Percentiles rank a stretch among this genome's conserved stretches.
These are phyloP conservation scores for Rhinoraja longicauda DNA, from an alignment of 2,797 vertebrate genomes.

Conservation along the genomic window DNA sequence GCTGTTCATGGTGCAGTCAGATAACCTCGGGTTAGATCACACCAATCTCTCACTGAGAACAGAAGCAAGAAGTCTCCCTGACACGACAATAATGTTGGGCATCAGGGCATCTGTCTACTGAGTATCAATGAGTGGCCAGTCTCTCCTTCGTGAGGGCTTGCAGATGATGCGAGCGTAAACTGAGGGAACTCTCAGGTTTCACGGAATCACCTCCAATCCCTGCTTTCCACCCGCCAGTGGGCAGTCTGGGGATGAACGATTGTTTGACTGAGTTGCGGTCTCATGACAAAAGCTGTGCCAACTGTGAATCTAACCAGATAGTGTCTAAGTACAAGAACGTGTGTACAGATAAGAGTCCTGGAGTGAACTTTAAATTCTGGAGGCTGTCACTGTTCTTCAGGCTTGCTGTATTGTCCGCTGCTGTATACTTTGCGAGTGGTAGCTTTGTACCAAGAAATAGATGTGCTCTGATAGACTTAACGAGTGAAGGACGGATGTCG, in stretches of 20 bases:
- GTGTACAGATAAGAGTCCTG: neutral
- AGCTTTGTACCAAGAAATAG: neutral
- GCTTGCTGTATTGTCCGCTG: neutral
- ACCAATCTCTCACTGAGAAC: neutral
- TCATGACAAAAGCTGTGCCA: neutral
- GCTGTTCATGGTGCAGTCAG: neutral
- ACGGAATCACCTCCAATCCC: neutral
- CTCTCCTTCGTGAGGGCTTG: neutral
- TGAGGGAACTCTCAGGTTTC: neutral
- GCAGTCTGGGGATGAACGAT: neutral
- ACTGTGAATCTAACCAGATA: neutral
- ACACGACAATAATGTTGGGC: neutral
- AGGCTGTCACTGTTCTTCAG: neutral
- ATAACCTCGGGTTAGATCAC: neutral
- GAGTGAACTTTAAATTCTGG: neutral
- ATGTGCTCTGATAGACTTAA: constrained; percentile 2
- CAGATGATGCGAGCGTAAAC: neutral
- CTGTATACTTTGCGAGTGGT: neutral
- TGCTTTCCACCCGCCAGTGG: neutral
- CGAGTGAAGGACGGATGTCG: neutral
- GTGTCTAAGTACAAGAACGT: neutral
- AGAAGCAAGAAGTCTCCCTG: neutral
- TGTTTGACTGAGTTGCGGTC: neutral
- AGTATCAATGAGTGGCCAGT: neutral
- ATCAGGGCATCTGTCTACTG: neutral